These are phyloP conservation scores for Xiphophorus hellerii DNA, from an alignment of 2,113 vertebrate species.

Conservation along the genomic window DNA sequence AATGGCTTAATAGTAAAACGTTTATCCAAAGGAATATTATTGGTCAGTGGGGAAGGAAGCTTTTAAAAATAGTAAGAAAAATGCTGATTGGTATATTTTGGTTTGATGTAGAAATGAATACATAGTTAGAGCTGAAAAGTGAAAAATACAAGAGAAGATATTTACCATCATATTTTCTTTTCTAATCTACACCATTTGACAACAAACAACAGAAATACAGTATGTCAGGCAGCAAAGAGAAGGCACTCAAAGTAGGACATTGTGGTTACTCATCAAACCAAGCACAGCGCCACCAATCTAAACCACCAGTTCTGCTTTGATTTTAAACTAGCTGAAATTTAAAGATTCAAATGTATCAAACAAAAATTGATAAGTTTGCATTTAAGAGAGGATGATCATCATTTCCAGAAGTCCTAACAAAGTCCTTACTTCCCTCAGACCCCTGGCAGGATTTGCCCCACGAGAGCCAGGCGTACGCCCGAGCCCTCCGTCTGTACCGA, in stretches of 20 bases:
- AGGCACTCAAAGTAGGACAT: background rate
- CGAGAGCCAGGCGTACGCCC: constrained; percentile 85
- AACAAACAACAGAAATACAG: background rate
- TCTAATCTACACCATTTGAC: background rate
- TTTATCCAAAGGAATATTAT: background rate
- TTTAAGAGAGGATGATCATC: background rate
- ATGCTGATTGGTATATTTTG: background rate
- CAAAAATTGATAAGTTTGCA: background rate
- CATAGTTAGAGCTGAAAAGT: too few relatives aligned
- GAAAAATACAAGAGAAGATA: background rate
- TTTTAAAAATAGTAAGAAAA: constrained; percentile 9
- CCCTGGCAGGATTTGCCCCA: constrained; percentile 81
- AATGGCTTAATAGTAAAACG: background rate
- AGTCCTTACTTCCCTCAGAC: constrained; percentile 70
- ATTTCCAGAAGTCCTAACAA: background rate
- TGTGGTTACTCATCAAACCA: background rate
- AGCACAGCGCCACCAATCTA: too few relatives aligned
- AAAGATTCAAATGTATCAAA: background rate
- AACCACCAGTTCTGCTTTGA: too few relatives aligned
- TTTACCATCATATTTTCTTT: background rate
- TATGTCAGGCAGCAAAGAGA: background rate
- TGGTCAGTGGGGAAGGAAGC: background rate
- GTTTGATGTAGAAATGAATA: background rate
- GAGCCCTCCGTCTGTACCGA: constrained; percentile 88
- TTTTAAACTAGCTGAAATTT: background rate